Evolutionary conservation across 2,113 vertebrate species (phyloP).

Genomic region (Harpagus bidentatus): DNA sequence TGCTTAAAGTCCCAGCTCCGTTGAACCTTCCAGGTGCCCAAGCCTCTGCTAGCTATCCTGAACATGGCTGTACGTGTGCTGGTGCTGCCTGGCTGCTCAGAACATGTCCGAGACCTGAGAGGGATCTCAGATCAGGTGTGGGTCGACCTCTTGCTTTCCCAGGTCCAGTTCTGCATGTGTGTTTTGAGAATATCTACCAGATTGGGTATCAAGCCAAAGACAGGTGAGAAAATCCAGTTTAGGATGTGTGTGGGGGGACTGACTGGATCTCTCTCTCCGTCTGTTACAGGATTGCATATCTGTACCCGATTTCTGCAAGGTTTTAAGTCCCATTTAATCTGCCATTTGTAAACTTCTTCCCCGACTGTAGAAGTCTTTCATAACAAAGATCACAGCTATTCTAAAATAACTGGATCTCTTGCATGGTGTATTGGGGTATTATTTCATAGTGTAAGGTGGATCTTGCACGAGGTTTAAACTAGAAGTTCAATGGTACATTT

Average conservation of each 20-base stretch:
- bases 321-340: background rate
- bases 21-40: background rate
- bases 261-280: background rate
- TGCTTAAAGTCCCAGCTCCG: background rate
- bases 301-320: background rate
- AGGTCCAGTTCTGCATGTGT: background rate
- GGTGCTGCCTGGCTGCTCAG: background rate
- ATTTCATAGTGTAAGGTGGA: background rate
- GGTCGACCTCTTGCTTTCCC: fast-evolving
- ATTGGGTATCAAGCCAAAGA: background rate
- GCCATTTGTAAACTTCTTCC: background rate
- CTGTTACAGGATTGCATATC: background rate
- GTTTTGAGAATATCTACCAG: background rate
- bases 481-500: background rate
- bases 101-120: background rate
- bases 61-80: background rate
- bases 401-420: background rate
- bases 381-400: background rate
- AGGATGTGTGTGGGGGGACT: background rate
- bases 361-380: background rate
- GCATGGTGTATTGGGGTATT: background rate
- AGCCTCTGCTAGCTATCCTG: background rate
- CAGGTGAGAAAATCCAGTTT: background rate
- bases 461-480: background rate
- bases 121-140: background rate